Conservation (phyloP, 2,113 vertebrate species). For the Phylloscopus whistleri region DNA sequence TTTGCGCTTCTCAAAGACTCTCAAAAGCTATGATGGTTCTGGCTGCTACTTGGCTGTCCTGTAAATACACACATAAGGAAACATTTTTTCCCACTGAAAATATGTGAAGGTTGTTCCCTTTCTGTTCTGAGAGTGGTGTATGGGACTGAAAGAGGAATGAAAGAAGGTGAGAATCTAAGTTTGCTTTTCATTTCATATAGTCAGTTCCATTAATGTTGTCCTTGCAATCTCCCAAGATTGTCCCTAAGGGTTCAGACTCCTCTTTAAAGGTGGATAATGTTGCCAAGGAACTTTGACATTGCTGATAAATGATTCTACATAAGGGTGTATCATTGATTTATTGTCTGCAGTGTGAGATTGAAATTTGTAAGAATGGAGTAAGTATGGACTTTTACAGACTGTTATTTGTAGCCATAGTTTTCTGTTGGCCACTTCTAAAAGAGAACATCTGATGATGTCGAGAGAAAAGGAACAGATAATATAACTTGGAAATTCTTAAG, state of each 20-base stretch:
- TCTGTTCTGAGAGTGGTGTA: not conserved
- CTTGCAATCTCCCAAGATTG: not conserved
- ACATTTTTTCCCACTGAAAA: not conserved
- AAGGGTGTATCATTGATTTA: slow-evolving; percentile 39
- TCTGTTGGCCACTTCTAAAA: not conserved
- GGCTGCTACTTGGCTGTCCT: not conserved
- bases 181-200: not conserved
- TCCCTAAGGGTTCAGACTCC: not conserved
- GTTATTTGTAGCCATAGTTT: slow-evolving; percentile 1
- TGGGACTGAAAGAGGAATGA: not conserved
- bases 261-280: slow-evolving; percentile 5
- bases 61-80: not conserved
- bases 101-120: not conserved
- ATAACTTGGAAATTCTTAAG: slow-evolving; percentile 30
- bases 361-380: slow-evolving; percentile 16
- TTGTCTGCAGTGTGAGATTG: not conserved
- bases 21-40: not conserved
- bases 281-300: not conserved
- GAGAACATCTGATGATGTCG: not conserved
- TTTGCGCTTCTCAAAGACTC: not conserved
- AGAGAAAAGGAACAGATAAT: not conserved
- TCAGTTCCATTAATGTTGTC: not conserved
- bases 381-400: slow-evolving; percentile 1
- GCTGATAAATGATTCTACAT: slow-evolving; percentile 36
- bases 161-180: not conserved